Evolutionary conservation across 2,113 vertebrate genomes (phyloP).

Genomic region (Chinchilla lanigera): DNA sequence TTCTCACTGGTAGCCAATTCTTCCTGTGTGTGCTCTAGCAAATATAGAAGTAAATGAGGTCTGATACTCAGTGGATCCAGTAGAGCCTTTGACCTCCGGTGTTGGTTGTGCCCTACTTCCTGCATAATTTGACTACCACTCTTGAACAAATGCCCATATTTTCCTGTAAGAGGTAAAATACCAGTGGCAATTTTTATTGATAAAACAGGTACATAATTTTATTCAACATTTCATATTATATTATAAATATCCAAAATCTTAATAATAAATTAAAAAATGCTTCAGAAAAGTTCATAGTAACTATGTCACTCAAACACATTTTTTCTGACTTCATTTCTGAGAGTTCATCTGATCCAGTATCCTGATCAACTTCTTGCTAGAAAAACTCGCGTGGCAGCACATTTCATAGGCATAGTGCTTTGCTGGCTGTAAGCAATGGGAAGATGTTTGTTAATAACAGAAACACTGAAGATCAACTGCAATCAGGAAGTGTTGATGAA

Average conservation of each 20-base stretch:
- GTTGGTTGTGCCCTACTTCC: accelerated
- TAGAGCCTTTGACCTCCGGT: accelerated
- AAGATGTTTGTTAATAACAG: neutral
- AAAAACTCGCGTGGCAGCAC: neutral
- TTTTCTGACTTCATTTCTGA: neutral
- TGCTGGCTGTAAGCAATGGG: neutral
- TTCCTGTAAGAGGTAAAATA: neutral
- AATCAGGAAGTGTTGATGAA: conserved; percentile 60
- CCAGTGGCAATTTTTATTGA: conserved; percentile 35
- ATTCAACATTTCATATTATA: conserved; percentile 68
- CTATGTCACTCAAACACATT: neutral
- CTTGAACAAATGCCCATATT: neutral
- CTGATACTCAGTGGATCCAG: neutral
- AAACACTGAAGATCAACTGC: neutral
- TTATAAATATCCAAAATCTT: conserved; percentile 72
- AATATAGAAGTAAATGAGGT: neutral
- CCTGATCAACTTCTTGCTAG: neutral
- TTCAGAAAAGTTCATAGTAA: neutral
- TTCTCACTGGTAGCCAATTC: neutral
- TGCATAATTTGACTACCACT: neutral
- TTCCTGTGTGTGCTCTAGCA: neutral
- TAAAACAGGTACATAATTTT: conserved; percentile 57
- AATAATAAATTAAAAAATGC: conserved; percentile 77
- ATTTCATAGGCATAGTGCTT: neutral
- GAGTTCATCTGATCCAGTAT: neutral